Evolutionary conservation across 2,113 vertebrate species (phyloP).

Genomic region (Cervus canadensis): DNA sequence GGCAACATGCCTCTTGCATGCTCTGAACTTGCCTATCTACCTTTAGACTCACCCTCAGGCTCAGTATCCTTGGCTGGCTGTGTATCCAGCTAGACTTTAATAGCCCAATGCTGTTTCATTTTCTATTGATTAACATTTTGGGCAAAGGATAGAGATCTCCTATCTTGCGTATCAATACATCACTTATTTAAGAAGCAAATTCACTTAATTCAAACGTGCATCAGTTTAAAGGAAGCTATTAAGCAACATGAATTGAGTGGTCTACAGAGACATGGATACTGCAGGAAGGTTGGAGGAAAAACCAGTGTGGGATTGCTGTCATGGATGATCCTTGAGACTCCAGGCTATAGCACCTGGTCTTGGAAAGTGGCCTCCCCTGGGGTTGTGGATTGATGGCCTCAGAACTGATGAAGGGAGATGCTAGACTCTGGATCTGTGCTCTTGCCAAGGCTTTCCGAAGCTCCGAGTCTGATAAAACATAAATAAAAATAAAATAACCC

Average conservation of each 20-base stretch:
- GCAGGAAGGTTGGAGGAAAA: not conserved
- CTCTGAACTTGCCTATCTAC: not conserved
- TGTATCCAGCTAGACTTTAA: not conserved
- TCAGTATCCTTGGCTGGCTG: not conserved
- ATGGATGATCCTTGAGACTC: not conserved
- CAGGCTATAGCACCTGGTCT: not conserved
- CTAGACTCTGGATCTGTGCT: accelerated
- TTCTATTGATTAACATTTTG: not conserved
- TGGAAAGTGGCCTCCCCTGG: too few relatives aligned
- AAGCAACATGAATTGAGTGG: not conserved
- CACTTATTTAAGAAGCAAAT: not conserved
- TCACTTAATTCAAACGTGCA: not conserved
- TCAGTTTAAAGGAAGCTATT: not conserved
- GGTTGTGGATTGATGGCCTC: too few relatives aligned
- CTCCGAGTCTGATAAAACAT: not conserved
- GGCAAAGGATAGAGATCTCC: not conserved
- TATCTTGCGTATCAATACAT: not conserved
- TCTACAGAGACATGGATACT: not conserved
- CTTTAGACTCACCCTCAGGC: accelerated
- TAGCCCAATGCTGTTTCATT: not conserved
- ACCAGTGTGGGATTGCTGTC: not conserved
- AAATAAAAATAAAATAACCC: not conserved
- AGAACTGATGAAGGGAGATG: not conserved
- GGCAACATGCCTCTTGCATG: not conserved
- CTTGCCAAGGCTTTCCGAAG: not conserved